These are phyloP conservation scores for Atherix ibis DNA, from an alignment of 2,888 invertebrate genomes.

Conservation along the genomic window DNA sequence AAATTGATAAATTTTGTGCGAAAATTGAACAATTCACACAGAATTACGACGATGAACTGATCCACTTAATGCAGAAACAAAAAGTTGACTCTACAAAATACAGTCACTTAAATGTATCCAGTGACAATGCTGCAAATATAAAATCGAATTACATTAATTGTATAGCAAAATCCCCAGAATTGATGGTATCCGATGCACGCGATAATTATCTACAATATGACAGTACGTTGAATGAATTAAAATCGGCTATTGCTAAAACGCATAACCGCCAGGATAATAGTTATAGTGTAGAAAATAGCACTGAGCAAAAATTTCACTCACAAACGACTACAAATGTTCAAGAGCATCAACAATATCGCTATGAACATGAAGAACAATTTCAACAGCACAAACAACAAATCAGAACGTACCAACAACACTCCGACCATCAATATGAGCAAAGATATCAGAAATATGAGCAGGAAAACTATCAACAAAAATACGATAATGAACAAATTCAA, in stretches of 20 bases:
- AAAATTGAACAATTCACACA: slow-evolving; percentile 9
- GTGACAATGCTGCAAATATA: slow-evolving; percentile 3
- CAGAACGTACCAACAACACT: slow-evolving; percentile 16
- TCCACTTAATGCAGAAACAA: slow-evolving; percentile 12
- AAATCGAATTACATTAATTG: slow-evolving; percentile 13
- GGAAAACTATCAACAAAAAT: no score
- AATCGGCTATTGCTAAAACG: slow-evolving; percentile 6
- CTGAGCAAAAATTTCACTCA: slow-evolving; percentile 5
- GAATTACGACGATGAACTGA: slow-evolving; percentile 17
- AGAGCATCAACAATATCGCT: no score
- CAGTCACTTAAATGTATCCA: not conserved
- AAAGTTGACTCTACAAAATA: slow-evolving; percentile 5
- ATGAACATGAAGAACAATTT: not conserved
- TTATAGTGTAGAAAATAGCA: slow-evolving; percentile 5
- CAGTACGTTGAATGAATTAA: slow-evolving; percentile 11
- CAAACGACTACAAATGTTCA: no score
- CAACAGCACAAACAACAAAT: slow-evolving; percentile 15
- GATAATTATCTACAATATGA: slow-evolving; percentile 13
- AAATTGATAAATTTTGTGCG: no score
- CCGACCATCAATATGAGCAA: slow-evolving; percentile 10
- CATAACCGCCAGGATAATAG: not conserved
- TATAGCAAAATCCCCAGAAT: slow-evolving; percentile 15
- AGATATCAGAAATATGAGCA: slow-evolving; percentile 1
- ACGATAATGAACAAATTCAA: no score
- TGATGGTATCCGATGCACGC: slow-evolving; percentile 14